Evolutionary conservation across 1,140 invertebrate species (phyloP), one percentile per base, ranked within the genome.

Genomic region (Drosophila arawakana): DNA sequence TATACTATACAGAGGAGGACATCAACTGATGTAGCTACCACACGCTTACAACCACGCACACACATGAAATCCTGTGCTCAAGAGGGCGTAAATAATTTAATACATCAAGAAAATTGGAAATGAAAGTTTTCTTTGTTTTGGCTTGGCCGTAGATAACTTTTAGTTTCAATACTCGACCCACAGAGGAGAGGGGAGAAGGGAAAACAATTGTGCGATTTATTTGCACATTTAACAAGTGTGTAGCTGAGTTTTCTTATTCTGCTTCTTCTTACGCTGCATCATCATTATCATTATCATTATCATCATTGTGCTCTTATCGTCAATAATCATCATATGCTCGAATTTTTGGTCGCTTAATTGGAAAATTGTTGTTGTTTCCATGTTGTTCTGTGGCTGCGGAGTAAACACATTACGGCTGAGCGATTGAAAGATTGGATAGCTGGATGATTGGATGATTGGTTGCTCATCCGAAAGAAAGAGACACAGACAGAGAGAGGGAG

Each of bases 81-180:
- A 89, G 85, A 89, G 85, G 85, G 85, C 79, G 85, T 90, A 89
- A 90, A 89, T 89, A 89, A 89, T 89, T 89, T 84, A 90, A 89
- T 90, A 89, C 85, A 90, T 89, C 81, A 90, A 89, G 81, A 90
- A 89, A 89, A 90, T 90, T 89, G 85, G 85, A 85, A 90, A 89
- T 81, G 84, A 89, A 88, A 88, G 84, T 88, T 88, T 30, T 88
- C 73, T 89, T 88, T 84, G 76, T 83, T 88, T 88, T 83, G 80
- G 81, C 60, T 71, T 84, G 74, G 84, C 70, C 84, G 77, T 69
- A 89, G 83, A 80, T 81, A 83, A 80, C 84, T 89, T 88, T 88
- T 88, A 88, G 84, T 88, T 88, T 88, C 84, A 60, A 69, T 78
- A 47, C 62, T 15, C 2, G 34, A 9, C 25, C 49, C 25, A 30